Evolutionary conservation across 92 coral and sea anemone species (phyloP), one percentile per base, ranked within the genome.

Genomic region (Plumapathes pennacea): DNA sequence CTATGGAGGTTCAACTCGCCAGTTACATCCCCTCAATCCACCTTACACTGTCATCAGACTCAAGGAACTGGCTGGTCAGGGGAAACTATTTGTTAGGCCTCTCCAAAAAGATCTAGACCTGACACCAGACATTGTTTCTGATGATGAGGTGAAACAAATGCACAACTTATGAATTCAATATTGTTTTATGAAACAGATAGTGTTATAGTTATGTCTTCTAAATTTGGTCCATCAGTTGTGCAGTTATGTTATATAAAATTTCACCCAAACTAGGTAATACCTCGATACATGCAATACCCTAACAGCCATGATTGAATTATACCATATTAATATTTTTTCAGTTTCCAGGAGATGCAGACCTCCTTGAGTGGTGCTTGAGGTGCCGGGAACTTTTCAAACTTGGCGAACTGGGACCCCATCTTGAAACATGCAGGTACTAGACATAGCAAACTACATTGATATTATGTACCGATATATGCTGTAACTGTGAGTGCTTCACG

Each of bases 341-440:
- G 33, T 50, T 51, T 26, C 30, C 42, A 48, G 66, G 57, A 67
- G 57, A 69, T 55, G 67, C 29, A 19, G 67, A 69, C 55, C 43
- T 57, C 4, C 33, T 55, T 54, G 76, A 69, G 51, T 43, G 46
- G 46, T 69, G 76, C 23, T 69, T 55, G 22, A 49, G 30, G 45
- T 69, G 76, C 32, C 13, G 32, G 15, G 44, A 69, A 22, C 46
- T 25, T 49, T 69, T 69, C 45, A 55, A 32, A 44, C 66, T 69
- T 6, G 76, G 39, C 1, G 76, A 69, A 38, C 58, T 56, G 45
- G 14, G 66, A 24, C 4, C 46, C n/a, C 67, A 69, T 46, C 22
- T 56, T 31, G 18, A 18, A 55, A 57, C 55, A 54, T 69, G 67
- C 76, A 69, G 50, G 76, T 69, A 42, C n/a, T n/a, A n/a, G n/a